Percentiles rank a stretch among this genome's conserved stretches.
phyloP scores from a whole-genome alignment of 2,888 invertebrate genomes.

The Stegophylla sp. region DNA sequence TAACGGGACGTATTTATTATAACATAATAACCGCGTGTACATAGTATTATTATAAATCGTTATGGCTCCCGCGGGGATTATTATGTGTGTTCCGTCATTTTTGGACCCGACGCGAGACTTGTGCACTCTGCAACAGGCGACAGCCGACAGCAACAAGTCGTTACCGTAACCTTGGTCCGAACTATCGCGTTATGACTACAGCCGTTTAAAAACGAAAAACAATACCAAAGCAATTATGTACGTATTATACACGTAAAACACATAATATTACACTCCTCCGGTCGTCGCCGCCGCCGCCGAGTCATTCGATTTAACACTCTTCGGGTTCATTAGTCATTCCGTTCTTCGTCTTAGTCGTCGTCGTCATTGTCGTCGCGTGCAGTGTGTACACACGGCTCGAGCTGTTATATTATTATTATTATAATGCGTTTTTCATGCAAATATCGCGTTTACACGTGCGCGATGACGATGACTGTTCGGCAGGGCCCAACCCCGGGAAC shows the following conservation, averaged over 20 bases:
- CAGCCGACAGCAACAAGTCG: neutral
- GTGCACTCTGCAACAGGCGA: neutral
- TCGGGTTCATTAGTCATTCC: constrained; percentile 35
- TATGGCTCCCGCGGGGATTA: neutral
- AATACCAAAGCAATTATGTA: neutral
- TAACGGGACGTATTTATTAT: constrained; percentile 2
- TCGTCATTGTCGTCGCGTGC: neutral
- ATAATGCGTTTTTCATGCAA: constrained; percentile 40
- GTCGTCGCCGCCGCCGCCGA: neutral
- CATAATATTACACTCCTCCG: neutral
- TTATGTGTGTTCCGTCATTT: neutral
- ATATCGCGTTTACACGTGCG: constrained; percentile 31
- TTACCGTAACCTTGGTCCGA: neutral
- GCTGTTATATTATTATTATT: neutral
- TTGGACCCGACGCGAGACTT: neutral
- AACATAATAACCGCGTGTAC: neutral
- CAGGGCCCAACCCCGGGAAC: neutral
- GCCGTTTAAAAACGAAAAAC: neutral
- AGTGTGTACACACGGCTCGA: neutral
- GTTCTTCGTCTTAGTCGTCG: neutral
- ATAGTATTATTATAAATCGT: too few species aligned
- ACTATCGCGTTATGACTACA: too few species aligned
- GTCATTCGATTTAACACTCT: neutral
- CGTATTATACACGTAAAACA: too few species aligned
- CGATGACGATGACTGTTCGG: neutral